A percentile compares a stretch with the other conserved stretches of the same genome.
These are phyloP conservation scores for Epinotia demarniana DNA, from an alignment of 2,888 invertebrate species.

Conservation along the genomic window DNA sequence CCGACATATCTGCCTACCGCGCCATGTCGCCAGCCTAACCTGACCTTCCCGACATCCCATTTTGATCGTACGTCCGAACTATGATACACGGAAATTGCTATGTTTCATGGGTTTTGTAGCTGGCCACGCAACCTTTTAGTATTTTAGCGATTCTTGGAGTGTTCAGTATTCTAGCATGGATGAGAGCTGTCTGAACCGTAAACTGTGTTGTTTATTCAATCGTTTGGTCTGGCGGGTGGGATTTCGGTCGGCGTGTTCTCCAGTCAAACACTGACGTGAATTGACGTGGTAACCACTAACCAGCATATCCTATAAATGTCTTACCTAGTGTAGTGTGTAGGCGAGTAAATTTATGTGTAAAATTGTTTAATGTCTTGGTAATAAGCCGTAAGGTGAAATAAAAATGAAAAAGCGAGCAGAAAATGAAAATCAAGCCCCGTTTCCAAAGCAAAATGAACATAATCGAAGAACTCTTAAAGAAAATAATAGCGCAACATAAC, in stretches of 20 bases:
- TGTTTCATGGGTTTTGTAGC: conserved; percentile 35
- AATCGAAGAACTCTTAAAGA: neutral
- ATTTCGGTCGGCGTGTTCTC: conserved; percentile 23
- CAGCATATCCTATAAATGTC: conserved; percentile 5
- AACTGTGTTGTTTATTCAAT: conserved; percentile 43
- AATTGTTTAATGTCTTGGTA: neutral
- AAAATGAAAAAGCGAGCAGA: neutral
- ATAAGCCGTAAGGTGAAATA: neutral
- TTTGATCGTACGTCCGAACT: conserved; percentile 18
- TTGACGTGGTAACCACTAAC: neutral
- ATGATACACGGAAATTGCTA: conserved; percentile 9
- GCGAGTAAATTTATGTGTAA: too few species aligned
- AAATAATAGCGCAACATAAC: conserved; percentile 11
- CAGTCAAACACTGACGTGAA: conserved; percentile 26
- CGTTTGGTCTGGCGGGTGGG: conserved; percentile 14
- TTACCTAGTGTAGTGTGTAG: neutral
- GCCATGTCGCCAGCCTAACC: conserved; percentile 49
- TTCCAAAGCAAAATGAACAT: neutral
- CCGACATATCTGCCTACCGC: conserved; percentile 54
- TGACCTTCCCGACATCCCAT: conserved; percentile 40
- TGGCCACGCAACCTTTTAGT: conserved; percentile 42
- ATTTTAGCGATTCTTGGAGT: conserved; percentile 40
- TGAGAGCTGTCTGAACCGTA: conserved; percentile 36
- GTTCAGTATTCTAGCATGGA: conserved; percentile 36
- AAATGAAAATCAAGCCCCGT: neutral